Evolutionary conservation across 1,140 invertebrate genomes (phyloP).

Genomic region (Ceratina japonica): DNA sequence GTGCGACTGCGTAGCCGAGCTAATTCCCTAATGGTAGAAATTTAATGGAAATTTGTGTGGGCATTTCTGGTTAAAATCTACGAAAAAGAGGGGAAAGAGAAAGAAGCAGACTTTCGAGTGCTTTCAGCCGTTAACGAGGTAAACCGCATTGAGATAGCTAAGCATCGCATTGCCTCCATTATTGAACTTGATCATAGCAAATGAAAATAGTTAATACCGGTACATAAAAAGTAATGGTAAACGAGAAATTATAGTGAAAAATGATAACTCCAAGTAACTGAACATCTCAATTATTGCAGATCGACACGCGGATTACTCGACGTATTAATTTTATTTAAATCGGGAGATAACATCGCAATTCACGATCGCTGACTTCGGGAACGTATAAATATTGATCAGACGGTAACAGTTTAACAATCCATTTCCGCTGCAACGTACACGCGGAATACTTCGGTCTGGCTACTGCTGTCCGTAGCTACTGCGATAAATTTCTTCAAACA

Average conservation of each 20-base stretch:
- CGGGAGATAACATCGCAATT: too few species aligned
- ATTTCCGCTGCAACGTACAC: too few species aligned
- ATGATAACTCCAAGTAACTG: not conserved
- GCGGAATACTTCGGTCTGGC: not conserved
- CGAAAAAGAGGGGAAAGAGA: not conserved
- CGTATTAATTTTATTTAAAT: too few species aligned
- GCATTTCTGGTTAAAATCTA: not conserved
- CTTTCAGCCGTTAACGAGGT: constrained; percentile 16
- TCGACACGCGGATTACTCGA: too few species aligned
- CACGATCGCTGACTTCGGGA: too few species aligned
- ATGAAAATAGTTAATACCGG: not conserved
- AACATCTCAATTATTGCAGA: too few species aligned
- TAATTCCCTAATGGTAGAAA: constrained; percentile 48
- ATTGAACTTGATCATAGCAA: not conserved
- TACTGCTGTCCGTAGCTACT: not conserved
- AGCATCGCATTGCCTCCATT: not conserved
- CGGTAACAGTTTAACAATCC: too few species aligned
- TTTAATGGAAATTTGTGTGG: constrained; percentile 47
- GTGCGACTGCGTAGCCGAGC: not conserved
- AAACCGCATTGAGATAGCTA: not conserved
- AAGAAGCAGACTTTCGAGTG: not conserved
- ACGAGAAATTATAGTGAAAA: not conserved
- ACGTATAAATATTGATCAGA: too few species aligned
- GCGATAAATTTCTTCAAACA: not conserved
- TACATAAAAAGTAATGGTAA: not conserved